A percentile compares a stretch with the other conserved stretches of the same genome.
Conservation (phyloP, 1,140 invertebrate genomes). For the Sipha flava region DNA sequence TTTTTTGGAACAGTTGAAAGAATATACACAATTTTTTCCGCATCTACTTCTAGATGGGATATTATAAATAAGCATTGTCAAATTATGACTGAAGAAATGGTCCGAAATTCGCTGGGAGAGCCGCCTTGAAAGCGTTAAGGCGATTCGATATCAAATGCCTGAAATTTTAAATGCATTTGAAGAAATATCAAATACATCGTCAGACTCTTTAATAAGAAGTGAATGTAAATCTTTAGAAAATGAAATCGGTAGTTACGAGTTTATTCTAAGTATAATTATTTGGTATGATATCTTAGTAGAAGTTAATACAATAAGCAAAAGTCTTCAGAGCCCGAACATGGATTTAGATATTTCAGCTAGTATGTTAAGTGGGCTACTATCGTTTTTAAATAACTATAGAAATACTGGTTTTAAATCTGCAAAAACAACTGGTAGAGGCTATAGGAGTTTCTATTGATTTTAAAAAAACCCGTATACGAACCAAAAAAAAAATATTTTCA, state of each 20-base stretch:
- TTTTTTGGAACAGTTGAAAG: constrained; percentile 13
- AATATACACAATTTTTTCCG: constrained; percentile 13
- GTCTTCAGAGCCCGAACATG: not conserved
- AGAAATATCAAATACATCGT: not conserved
- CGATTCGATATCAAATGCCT: constrained; percentile 4
- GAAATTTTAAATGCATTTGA: constrained; percentile 3
- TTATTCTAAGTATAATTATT: constrained; percentile 20
- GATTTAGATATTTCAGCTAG: not conserved
- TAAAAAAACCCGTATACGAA: not conserved
- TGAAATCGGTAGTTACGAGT: constrained; percentile 25
- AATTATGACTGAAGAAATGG: constrained; percentile 3
- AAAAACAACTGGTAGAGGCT: constrained; percentile 1
- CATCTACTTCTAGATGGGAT: constrained; percentile 3
- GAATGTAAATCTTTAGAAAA: constrained; percentile 1
- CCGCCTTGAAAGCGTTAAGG: constrained; percentile 4
- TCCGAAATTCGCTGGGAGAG: not conserved
- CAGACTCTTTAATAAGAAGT: not conserved
- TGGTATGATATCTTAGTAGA: constrained; percentile 33
- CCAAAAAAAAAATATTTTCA: not conserved
- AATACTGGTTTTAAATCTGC: not conserved
- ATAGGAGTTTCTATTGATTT: not conserved
- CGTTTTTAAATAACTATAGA: not conserved
- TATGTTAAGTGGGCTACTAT: not conserved
- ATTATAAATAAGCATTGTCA: constrained; percentile 18
- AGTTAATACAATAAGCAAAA: constrained; percentile 29